Conservation (phyloP, 2,797 vertebrate species). For the Schizothorax lantsangensis region DNA sequence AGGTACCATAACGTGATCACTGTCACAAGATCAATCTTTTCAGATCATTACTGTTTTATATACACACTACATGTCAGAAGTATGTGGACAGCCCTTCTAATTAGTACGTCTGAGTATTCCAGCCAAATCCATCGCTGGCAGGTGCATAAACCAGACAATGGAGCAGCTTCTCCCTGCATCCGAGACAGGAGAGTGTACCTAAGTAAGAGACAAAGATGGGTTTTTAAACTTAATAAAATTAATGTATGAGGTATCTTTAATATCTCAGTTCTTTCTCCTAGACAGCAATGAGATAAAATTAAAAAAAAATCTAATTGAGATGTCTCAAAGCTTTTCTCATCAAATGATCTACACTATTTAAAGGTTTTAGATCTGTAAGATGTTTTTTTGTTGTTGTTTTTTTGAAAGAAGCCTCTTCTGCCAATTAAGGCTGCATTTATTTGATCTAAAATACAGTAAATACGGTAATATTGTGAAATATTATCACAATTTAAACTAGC, state of each 20-base stretch:
- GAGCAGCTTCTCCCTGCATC: not conserved
- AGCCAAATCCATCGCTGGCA: not conserved
- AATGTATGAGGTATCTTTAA: not conserved
- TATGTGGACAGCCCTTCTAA: conserved; percentile 34
- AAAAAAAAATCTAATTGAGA: not conserved
- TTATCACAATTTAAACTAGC: not conserved
- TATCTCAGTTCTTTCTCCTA: not conserved
- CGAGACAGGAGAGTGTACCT: not conserved
- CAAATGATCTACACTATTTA: not conserved
- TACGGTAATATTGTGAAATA: not conserved
- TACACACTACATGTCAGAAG: conserved; percentile 30
- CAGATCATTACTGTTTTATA: conserved; percentile 38
- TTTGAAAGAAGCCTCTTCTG: not conserved
- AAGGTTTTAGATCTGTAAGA: not conserved
- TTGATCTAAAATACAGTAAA: not conserved
- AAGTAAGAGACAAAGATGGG: not conserved
- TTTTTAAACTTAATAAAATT: not conserved
- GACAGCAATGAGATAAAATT: not conserved
- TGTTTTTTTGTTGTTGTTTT: not conserved
- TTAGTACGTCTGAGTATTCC: not conserved
- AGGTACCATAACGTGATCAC: conserved; percentile 15
- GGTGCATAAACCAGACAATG: conserved; percentile 2
- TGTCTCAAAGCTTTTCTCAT: not conserved
- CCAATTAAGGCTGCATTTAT: not conserved
- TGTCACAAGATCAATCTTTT: conserved; percentile 29